phyloP scores from a whole-genome alignment of 2,113 vertebrate species.

The Pedionomus torquatus region DNA sequence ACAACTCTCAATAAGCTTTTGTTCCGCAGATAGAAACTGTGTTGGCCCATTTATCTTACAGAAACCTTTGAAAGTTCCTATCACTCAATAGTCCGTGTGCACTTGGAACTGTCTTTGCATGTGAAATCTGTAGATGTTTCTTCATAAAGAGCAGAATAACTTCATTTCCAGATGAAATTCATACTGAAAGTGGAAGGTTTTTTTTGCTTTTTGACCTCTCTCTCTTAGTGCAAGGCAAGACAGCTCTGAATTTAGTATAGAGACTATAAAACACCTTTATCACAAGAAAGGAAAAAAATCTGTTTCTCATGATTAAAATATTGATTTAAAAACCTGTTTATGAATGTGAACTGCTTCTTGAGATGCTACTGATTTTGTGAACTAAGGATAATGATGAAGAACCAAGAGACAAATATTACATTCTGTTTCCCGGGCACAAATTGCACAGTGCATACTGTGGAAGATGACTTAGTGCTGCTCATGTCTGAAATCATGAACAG shows the following conservation, averaged over 20 bases:
- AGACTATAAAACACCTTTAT: neutral
- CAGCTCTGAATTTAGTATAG: neutral
- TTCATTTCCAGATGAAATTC: neutral
- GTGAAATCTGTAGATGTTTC: neutral
- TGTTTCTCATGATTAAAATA: neutral
- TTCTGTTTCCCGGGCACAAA: neutral
- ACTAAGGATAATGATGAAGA: neutral
- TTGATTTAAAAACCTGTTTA: neutral
- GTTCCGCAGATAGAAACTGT: neutral
- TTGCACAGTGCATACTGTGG: neutral
- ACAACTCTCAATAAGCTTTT: neutral
- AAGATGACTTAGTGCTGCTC: neutral
- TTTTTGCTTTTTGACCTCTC: neutral
- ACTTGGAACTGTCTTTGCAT: neutral
- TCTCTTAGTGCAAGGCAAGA: neutral
- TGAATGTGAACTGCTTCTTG: neutral
- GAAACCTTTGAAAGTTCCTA: neutral
- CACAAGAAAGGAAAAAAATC: neutral
- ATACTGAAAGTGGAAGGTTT: neutral
- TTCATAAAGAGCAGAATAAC: neutral
- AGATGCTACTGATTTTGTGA: neutral
- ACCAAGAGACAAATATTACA: neutral
- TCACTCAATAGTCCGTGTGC: neutral
- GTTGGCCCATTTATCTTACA: neutral
- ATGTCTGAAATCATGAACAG: neutral